Evolutionary conservation across 2,113 vertebrate species (phyloP).

Genomic region (Turdus rufiventris): DNA sequence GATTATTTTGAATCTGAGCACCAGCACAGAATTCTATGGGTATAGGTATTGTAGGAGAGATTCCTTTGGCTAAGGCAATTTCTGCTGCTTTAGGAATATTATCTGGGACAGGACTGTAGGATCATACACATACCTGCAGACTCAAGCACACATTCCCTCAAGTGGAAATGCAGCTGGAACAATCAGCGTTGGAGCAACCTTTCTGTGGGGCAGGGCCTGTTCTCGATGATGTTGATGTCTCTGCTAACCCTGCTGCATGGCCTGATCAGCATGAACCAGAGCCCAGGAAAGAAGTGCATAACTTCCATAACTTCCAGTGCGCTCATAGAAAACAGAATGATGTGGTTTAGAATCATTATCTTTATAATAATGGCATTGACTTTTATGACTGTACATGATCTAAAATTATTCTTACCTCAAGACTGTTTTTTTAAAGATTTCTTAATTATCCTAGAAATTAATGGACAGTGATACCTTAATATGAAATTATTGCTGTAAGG

Average conservation of each 20-base stretch:
- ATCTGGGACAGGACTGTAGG: not conserved
- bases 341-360: not conserved
- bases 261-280: conserved; percentile 40
- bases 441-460: not conserved
- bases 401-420: not conserved
- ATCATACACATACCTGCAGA: not conserved
- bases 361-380: not conserved
- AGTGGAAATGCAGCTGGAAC: not conserved
- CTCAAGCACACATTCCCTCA: not conserved
- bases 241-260: conserved; percentile 50
- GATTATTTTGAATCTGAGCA: not conserved
- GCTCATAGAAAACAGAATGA: not conserved
- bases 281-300: not conserved
- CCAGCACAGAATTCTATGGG: not conserved
- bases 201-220: not conserved
- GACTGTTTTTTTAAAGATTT: not conserved
- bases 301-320: not conserved
- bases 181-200: not conserved
- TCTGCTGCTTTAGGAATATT: not conserved
- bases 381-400: not conserved
- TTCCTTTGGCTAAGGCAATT: not conserved
- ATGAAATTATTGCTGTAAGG: not conserved
- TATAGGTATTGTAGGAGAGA: not conserved
- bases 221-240: not conserved
- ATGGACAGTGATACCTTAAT: not conserved